phyloP scores from a whole-genome alignment of 2,113 vertebrate species.

The Hypanus sabinus region DNA sequence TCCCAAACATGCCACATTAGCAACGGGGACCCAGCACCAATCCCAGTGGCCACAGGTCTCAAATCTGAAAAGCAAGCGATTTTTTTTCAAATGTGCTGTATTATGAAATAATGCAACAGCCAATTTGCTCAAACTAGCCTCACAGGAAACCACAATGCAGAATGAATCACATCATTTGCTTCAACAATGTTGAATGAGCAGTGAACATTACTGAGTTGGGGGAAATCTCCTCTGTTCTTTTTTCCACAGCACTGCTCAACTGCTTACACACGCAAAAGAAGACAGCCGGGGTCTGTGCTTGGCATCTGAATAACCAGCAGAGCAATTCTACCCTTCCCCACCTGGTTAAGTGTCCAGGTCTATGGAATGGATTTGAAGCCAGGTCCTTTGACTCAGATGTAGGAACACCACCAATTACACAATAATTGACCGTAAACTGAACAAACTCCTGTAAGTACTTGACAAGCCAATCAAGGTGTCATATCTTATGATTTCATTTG shows the following conservation, averaged over 20 bases:
- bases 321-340: neutral
- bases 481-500: neutral
- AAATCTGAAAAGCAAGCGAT: too few relatives aligned
- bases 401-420: neutral
- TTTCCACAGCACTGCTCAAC: neutral
- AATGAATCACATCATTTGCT: neutral
- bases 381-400: neutral
- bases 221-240: neutral
- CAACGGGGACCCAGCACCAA: too few relatives aligned
- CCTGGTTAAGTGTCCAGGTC: neutral
- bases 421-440: neutral
- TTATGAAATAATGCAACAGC: neutral
- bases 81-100: too few relatives aligned
- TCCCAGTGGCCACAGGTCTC: too few relatives aligned
- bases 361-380: neutral
- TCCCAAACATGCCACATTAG: too few relatives aligned
- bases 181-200: neutral
- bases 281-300: neutral
- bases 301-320: too few relatives aligned
- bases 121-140: neutral
- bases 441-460: neutral
- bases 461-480: neutral
- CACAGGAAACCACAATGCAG: neutral
- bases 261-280: neutral
- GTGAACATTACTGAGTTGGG: too few relatives aligned